Conservation (phyloP, 2,113 vertebrate genomes). For the Petrocephalus microphthalmus region DNA sequence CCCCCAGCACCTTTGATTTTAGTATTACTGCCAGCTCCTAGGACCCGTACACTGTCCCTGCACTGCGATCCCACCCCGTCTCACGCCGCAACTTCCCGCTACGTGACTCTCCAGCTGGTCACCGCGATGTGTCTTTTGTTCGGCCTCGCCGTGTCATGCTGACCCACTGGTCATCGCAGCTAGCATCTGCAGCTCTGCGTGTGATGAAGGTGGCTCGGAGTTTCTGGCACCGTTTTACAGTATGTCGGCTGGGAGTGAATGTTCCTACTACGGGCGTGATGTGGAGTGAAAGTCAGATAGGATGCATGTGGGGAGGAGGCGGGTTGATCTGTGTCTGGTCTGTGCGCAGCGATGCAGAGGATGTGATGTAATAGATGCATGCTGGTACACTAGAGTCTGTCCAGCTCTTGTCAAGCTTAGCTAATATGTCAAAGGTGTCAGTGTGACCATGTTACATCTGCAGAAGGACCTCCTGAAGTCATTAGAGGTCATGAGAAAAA, state of each 20-base stretch:
- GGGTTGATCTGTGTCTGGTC: background rate
- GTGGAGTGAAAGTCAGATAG: background rate
- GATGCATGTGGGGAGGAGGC: background rate
- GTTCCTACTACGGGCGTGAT: background rate
- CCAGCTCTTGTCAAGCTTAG: background rate
- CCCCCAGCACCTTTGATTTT: background rate
- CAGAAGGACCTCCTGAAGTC: no score
- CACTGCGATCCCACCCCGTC: background rate
- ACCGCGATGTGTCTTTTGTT: background rate
- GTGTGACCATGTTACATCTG: background rate
- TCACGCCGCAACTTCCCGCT: background rate
- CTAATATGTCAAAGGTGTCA: constrained; percentile 8
- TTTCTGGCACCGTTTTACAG: background rate
- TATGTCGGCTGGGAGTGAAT: background rate
- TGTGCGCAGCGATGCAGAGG: background rate
- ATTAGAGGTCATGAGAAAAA: background rate
- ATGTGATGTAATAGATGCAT: background rate
- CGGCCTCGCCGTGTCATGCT: background rate
- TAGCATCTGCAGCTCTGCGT: background rate
- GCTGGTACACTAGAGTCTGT: background rate
- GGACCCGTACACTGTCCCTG: background rate
- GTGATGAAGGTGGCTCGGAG: background rate
- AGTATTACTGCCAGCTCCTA: background rate
- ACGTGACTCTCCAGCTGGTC: background rate
- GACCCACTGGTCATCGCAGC: background rate